Conservation (phyloP, 1,140 invertebrate genomes). For the Cherax quadricarinatus region DNA sequence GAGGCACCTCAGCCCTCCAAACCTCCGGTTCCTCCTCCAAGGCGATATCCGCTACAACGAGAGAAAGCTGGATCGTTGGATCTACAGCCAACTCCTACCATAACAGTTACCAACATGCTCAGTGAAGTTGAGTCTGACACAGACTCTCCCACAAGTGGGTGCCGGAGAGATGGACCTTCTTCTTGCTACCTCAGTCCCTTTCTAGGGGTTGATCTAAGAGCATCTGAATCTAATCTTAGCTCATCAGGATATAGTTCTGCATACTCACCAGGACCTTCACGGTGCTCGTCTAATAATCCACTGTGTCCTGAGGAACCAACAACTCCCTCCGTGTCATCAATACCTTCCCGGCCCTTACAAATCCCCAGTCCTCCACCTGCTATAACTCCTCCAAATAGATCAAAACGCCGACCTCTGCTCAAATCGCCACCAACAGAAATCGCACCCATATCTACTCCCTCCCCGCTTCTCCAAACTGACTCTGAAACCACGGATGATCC, state of each 20-base stretch:
- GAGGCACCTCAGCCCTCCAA: constrained; percentile 23
- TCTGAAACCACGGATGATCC: constrained; percentile 66
- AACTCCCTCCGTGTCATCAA: constrained; percentile 61
- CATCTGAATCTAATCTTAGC: constrained; percentile 87
- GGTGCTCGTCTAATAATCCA: constrained; percentile 87
- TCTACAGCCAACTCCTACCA: constrained; percentile 82
- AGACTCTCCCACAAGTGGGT: constrained; percentile 77
- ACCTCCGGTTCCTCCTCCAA: background rate
- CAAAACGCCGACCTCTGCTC: constrained; percentile 48
- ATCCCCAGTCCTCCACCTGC: background rate
- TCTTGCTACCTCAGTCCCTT: constrained; percentile 88
- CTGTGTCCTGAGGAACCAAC: constrained; percentile 81
- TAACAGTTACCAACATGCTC: constrained; percentile 85
- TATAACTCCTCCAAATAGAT: constrained; percentile 28
- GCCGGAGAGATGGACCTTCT: constrained; percentile 76
- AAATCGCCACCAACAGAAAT: constrained; percentile 77
- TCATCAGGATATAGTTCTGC: constrained; percentile 90
- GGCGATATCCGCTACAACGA: constrained; percentile 28
- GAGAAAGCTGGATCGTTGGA: constrained; percentile 83
- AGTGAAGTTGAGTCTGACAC: constrained; percentile 85
- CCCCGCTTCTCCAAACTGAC: constrained; percentile 53
- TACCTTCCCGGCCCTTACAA: constrained; percentile 35
- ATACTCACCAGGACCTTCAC: constrained; percentile 86
- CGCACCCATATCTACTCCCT: background rate
- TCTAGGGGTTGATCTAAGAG: constrained; percentile 82